phyloP scores from a whole-genome alignment of 2,113 vertebrate genomes.

The Lagopus muta region DNA sequence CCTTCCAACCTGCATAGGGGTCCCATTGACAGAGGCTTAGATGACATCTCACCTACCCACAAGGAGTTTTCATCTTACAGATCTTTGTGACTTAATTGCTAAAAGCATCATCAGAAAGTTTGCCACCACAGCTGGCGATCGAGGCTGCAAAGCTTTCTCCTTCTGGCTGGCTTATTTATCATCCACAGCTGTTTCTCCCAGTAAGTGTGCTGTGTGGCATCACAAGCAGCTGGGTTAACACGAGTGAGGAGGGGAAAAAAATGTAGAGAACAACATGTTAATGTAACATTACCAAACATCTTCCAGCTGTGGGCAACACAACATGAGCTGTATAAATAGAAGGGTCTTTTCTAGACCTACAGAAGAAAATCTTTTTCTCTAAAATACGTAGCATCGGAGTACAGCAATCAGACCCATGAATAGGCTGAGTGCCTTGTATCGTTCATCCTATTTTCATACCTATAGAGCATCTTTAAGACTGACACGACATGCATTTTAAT shows the following conservation, averaged over 20 bases:
- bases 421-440: rapidly evolving
- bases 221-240: not conserved
- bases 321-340: not conserved
- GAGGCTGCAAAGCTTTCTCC: not conserved
- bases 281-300: not conserved
- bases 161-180: not conserved
- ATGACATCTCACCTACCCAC: not conserved
- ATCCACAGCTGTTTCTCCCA: not conserved
- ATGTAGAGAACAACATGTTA: not conserved
- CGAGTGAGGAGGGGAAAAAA: not conserved
- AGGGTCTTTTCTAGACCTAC: not conserved
- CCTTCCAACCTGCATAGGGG: not conserved
- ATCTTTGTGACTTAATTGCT: not conserved
- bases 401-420: not conserved
- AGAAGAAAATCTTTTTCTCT: not conserved
- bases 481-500: not conserved
- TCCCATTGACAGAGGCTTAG: not conserved
- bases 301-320: not conserved
- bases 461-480: rapidly evolving
- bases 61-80: not conserved
- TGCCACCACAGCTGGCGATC: not conserved
- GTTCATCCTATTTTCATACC: not conserved
- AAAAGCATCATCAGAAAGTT: not conserved
- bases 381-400: not conserved
- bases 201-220: not conserved